Evolutionary conservation across 2,113 vertebrate species (phyloP), one percentile per base, ranked within the genome.

Genomic region (Numenius arquata): DNA sequence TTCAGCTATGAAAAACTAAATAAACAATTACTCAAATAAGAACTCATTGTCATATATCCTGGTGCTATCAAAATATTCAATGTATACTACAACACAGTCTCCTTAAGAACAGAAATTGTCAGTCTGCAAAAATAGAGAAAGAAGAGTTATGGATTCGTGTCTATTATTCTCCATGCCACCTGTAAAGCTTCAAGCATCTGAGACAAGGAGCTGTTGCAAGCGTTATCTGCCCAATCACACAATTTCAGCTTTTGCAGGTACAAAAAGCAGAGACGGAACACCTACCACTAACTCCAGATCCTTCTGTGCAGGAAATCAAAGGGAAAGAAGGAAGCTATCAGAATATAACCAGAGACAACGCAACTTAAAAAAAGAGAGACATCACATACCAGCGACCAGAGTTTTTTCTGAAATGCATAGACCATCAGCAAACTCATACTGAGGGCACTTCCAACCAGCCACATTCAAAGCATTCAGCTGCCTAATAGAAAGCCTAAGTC

Each of bases 301-400:
- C 23, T 90, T 50, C 40, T 66, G 21, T 34, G 19, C 15, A 77
- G 34, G 40, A 93, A 87, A 85, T 34, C 21, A 40, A 71, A 82
- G 11, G 10, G 55, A 56, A 73, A 58, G 36, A 87, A 87, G 27
- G 30, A 70, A 93, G 25, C 25, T 68, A 74, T 23, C 40, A 87
- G 40, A 89, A 84, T 30, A 61, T 15, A 89, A 29, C 6, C 40
- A 89, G 72, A 94, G 23, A 91, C 38, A 91, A 50, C 0, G 0
- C 29, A 90, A 70, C 17, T 61, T 29, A 41, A 27, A 47, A 30
- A 27, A 55, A 50, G 11, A 56, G 20, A 48, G 4, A 47, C n/a
- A 76, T 25, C 38, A 21, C 52, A 45, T 15, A 83, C 9, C 23
- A 48, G n/a, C 0, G 0, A 61, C 5, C 0, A 0, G 56, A 65